These are phyloP conservation scores for Myotis daubentonii DNA, from an alignment of 2,797 vertebrate species.

Conservation along the genomic window DNA sequence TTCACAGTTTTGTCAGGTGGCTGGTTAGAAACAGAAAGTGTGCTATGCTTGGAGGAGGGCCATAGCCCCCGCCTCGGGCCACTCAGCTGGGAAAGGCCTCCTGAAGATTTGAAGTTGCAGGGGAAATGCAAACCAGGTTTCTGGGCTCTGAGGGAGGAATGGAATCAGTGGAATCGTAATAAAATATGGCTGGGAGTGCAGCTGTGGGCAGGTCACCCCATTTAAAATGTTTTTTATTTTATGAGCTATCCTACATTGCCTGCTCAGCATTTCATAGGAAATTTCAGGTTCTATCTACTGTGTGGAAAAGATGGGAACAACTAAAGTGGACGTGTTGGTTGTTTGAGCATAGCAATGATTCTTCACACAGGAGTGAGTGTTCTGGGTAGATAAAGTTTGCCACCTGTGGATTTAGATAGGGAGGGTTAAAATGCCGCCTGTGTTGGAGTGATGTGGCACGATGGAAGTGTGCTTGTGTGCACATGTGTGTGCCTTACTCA, in stretches of 20 bases:
- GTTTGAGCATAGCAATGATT: too few species aligned
- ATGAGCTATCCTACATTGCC: conserved; percentile 23
- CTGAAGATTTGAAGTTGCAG: neutral
- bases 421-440: neutral
- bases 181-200: neutral
- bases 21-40: neutral
- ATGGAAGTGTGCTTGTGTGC: neutral
- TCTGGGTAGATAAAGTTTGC: neutral
- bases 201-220: neutral
- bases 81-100: neutral
- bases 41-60: neutral
- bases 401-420: neutral
- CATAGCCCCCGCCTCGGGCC: neutral
- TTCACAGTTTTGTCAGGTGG: conserved; percentile 9
- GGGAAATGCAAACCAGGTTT: neutral
- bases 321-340: neutral
- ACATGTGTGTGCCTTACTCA: neutral
- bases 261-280: neutral
- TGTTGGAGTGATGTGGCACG: rapidly evolving
- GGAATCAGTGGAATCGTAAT: neutral
- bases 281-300: conserved; percentile 1
- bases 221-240: neutral
- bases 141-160: neutral
- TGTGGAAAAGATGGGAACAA: neutral
- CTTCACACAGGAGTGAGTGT: neutral